A percentile compares a stretch with the other conserved stretches of the same genome.
Evolutionary conservation across 2,888 invertebrate species (phyloP).

Genomic region (Monopis laevigella): DNA sequence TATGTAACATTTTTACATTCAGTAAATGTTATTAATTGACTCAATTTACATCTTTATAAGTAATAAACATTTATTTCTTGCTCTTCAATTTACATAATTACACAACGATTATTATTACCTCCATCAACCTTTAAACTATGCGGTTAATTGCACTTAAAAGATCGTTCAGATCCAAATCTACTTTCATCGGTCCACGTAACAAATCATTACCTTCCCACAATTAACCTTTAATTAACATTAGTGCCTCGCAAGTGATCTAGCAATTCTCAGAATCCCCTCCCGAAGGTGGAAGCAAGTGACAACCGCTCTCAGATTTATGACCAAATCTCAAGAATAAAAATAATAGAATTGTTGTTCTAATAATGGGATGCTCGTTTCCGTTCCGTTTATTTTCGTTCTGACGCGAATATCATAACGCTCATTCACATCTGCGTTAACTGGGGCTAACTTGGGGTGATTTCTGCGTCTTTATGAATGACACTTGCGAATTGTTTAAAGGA

Average conservation of each 20-base stretch:
- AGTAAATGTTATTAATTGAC: too few species aligned
- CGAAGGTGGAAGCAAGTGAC: conserved; percentile 30
- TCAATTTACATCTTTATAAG: too few species aligned
- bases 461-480: background rate
- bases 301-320: conserved; percentile 45
- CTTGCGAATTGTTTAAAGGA: background rate
- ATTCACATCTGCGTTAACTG: conserved; percentile 15
- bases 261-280: background rate
- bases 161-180: too few species aligned
- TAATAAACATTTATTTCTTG: too few species aligned
- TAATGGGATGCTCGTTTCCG: conserved; percentile 64
- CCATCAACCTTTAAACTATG: too few species aligned
- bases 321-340: conserved; percentile 63
- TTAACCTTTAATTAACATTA: conserved; percentile 8
- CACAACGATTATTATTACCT: too few species aligned
- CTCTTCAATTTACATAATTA: too few species aligned
- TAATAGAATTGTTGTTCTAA: conserved; percentile 66
- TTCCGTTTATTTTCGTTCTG: conserved; percentile 52
- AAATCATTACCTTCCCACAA: background rate
- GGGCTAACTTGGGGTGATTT: background rate
- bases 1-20: too few species aligned
- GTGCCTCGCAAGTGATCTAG: background rate
- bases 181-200: too few species aligned
- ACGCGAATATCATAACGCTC: conserved; percentile 61
- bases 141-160: too few species aligned